Percentiles rank a stretch among this genome's conserved stretches.
Evolutionary conservation across 2,888 invertebrate genomes (phyloP).

Genomic region (Diarsia mendica): DNA sequence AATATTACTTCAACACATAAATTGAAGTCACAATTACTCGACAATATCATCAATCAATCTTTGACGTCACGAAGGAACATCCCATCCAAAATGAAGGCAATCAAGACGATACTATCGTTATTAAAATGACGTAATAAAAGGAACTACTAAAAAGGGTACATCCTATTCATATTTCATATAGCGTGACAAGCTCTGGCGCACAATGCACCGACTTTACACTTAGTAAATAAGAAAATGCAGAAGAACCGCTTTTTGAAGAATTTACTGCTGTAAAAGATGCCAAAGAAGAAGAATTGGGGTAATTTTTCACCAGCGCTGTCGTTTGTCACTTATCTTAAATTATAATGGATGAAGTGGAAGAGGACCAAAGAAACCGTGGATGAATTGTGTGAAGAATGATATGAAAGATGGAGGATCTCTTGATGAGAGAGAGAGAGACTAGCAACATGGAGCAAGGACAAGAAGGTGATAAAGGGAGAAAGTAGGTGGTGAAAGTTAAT

Average conservation of each 20-base stretch:
- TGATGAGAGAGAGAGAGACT: too few species aligned
- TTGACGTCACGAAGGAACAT: conserved; percentile 14
- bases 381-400: too few species aligned
- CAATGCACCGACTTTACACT: conserved; percentile 31
- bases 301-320: background rate
- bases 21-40: conserved; percentile 28
- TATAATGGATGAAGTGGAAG: too few species aligned
- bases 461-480: too few species aligned
- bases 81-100: conserved; percentile 19
- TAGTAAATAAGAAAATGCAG: conserved; percentile 15
- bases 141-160: conserved; percentile 60
- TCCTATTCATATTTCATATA: conserved; percentile 61
- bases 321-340: background rate
- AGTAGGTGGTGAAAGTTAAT: too few species aligned
- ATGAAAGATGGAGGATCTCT: too few species aligned
- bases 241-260: conserved; percentile 23
- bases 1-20: conserved; percentile 47
- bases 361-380: too few species aligned
- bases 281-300: background rate
- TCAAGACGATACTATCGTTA: conserved; percentile 15
- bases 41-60: conserved; percentile 28
- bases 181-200: conserved; percentile 54
- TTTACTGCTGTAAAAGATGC: background rate
- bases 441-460: too few species aligned
- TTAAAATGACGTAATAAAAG: conserved; percentile 54